A percentile compares a stretch with the other conserved stretches of the same genome.
These are phyloP conservation scores for Seira ritae DNA, from an alignment of 2,888 invertebrate genomes.

Conservation along the genomic window DNA sequence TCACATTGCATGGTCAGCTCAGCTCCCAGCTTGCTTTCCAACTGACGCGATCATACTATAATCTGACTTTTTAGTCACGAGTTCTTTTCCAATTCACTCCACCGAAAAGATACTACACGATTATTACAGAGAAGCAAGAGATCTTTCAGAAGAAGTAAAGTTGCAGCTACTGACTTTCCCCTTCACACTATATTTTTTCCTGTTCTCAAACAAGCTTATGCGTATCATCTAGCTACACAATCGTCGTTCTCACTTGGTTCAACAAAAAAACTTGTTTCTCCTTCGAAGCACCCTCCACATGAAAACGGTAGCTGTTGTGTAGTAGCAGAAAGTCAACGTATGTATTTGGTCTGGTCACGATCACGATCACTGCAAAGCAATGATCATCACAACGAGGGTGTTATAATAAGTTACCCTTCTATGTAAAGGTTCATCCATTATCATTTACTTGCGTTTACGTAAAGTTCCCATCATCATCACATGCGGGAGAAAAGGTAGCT, in stretches of 20 bases:
- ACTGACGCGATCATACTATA: constrained; percentile 16
- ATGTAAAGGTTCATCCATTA: constrained; percentile 14
- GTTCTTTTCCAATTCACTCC: not conserved
- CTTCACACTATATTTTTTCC: constrained; percentile 11
- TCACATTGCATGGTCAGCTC: not conserved
- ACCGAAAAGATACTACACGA: not conserved
- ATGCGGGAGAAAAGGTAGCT: not conserved
- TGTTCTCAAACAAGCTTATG: not conserved
- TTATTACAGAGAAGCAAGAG: too few species aligned
- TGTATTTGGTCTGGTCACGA: not conserved
- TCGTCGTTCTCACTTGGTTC: not conserved
- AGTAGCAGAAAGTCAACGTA: not conserved
- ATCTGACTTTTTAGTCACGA: constrained; percentile 24
- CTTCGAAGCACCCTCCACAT: not conserved
- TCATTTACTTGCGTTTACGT: not conserved
- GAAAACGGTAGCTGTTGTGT: not conserved
- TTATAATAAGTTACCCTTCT: not conserved
- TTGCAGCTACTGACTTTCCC: constrained; percentile 3
- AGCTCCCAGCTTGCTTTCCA: constrained; percentile 14
- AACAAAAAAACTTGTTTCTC: constrained; percentile 1
- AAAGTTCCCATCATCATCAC: not conserved
- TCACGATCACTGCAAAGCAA: not conserved
- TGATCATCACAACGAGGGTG: not conserved
- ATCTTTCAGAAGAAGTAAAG: not conserved
- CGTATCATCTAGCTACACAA: not conserved